These are phyloP conservation scores for Drosophila paracracens DNA, from an alignment of 2,888 invertebrate species.

Conservation along the genomic window DNA sequence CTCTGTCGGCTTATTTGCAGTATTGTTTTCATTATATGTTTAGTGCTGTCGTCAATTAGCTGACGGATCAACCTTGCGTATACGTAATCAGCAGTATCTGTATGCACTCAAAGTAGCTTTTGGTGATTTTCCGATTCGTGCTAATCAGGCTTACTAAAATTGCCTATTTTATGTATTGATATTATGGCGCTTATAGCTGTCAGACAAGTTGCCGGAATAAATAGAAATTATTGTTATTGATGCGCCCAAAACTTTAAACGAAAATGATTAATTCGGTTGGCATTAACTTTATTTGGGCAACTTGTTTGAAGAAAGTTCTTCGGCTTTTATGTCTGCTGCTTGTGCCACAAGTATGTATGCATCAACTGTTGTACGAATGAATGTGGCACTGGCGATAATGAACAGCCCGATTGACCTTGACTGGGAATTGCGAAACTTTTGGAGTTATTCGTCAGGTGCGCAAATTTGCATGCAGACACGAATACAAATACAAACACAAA, in stretches of 20 bases:
- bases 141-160: constrained; percentile 17
- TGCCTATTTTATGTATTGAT: neutral
- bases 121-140: constrained; percentile 1
- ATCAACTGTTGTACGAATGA: constrained; percentile 8
- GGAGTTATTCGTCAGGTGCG: constrained; percentile 39
- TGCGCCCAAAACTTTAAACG: constrained; percentile 3
- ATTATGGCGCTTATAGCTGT: neutral
- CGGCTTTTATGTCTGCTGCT: neutral
- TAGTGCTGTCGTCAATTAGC: constrained; percentile 56
- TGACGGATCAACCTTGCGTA: constrained; percentile 53
- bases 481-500: constrained; percentile 6
- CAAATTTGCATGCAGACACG: constrained; percentile 43
- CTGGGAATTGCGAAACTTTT: constrained; percentile 47
- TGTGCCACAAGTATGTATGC: neutral
- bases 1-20: constrained; percentile 20
- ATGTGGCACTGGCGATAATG: constrained; percentile 61
- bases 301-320: constrained; percentile 5
- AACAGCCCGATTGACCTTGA: constrained; percentile 67
- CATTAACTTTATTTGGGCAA: constrained; percentile 4
- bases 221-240: constrained; percentile 15
- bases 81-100: constrained; percentile 59
- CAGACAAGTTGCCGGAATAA: neutral
- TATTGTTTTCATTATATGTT: constrained; percentile 7
- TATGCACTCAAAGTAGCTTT: neutral
- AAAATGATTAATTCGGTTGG: constrained; percentile 28